Percentiles rank a stretch among this genome's conserved stretches.
Evolutionary conservation across 2,888 invertebrate species (phyloP).

Genomic region (Sussaba pulchella): DNA sequence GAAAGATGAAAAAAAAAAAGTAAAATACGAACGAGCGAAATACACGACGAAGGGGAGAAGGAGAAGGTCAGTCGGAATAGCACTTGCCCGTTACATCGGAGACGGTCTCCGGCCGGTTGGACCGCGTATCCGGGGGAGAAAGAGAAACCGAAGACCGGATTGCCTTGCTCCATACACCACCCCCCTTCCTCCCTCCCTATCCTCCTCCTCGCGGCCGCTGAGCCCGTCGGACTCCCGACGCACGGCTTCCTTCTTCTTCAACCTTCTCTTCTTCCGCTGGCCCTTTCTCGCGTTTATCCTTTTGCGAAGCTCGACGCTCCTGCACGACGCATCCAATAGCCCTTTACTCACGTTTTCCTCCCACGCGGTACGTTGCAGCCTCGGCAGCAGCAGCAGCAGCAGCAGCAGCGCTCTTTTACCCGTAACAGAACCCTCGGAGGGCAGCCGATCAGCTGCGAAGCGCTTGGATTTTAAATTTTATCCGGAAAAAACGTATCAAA

Average conservation of each 20-base stretch:
- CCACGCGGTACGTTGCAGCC: neutral
- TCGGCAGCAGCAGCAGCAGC: too few relatives aligned
- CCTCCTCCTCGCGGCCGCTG: too few relatives aligned
- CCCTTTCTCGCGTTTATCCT: constrained; percentile 5
- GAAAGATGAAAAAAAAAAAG: constrained; percentile 3
- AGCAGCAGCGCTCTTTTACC: constrained; percentile 17
- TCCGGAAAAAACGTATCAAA: too few relatives aligned
- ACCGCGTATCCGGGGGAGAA: constrained; percentile 70
- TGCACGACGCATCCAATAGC: neutral
- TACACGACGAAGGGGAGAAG: constrained; percentile 12
- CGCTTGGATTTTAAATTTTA: too few relatives aligned
- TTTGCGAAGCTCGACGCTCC: constrained; percentile 3
- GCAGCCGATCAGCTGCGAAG: too few relatives aligned
- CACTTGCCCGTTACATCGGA: constrained; percentile 57
- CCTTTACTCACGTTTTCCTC: constrained; percentile 13
- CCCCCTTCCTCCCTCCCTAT: constrained; percentile 34
- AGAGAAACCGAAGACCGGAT: constrained; percentile 84
- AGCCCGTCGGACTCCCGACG: constrained; percentile 76
- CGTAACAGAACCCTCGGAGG: too few relatives aligned
- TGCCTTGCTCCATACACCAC: constrained; percentile 84
- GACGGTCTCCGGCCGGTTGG: constrained; percentile 43
- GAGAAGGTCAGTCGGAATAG: constrained; percentile 47
- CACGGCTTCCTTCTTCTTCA: constrained; percentile 74
- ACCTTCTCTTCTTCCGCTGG: constrained; percentile 76
- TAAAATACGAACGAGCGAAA: constrained; percentile 10